Conservation (phyloP, 2,113 vertebrate genomes). For the Mus spicilegus region DNA sequence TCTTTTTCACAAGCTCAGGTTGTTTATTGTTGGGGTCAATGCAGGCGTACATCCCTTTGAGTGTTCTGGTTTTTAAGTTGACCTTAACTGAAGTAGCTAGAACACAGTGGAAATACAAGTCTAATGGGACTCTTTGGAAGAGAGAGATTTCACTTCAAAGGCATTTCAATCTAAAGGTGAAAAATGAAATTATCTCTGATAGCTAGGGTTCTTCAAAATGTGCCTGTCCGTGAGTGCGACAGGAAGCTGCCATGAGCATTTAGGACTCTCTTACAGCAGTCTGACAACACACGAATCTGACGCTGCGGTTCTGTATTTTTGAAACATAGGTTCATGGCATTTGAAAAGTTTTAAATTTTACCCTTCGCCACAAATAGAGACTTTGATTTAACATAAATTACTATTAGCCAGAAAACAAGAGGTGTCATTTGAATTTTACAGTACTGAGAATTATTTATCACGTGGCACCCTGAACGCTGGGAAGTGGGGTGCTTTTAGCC, state of each 20-base stretch:
- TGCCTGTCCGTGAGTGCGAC: neutral
- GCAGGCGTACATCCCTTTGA: neutral
- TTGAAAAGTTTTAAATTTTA: constrained; percentile 34
- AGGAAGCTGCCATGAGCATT: neutral
- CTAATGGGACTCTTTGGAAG: neutral
- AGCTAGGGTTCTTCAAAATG: neutral
- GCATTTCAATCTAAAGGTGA: constrained; percentile 44
- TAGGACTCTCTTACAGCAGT: constrained; percentile 12
- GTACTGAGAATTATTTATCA: constrained; percentile 44
- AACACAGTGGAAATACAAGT: constrained; percentile 40
- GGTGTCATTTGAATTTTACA: constrained; percentile 40
- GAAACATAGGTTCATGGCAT: constrained; percentile 11
- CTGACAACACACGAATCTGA: neutral
- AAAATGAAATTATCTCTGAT: neutral
- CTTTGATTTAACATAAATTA: constrained; percentile 40
- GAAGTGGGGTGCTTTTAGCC: constrained; percentile 10
- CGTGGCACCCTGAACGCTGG: constrained; percentile 35
- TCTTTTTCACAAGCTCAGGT: neutral
- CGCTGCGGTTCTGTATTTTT: constrained; percentile 10
- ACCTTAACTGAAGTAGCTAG: constrained; percentile 39
- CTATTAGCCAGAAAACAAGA: neutral
- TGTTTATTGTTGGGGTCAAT: neutral
- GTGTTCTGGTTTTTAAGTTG: neutral
- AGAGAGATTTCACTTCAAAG: constrained; percentile 17
- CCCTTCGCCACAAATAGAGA: constrained; percentile 37